phyloP scores from a whole-genome alignment of 2,888 invertebrate species.

The Volucella inflata region DNA sequence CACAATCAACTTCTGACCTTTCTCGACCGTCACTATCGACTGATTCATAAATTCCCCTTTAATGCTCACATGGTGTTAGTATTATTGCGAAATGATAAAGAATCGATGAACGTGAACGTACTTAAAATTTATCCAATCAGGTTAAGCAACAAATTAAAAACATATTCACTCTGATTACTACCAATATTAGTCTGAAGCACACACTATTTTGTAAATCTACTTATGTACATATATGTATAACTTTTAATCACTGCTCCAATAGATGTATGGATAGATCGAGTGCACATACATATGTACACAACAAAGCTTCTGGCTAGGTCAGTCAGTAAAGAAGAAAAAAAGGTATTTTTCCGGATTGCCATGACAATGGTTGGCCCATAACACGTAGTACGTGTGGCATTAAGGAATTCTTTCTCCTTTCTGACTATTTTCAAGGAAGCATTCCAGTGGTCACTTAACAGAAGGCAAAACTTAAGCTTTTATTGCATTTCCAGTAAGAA shows the following conservation, averaged over 20 bases:
- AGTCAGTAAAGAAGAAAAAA: constrained; percentile 41
- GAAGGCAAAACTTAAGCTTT: constrained; percentile 29
- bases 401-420: constrained; percentile 27
- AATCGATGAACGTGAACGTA: constrained; percentile 50
- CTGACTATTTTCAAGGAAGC: constrained; percentile 30
- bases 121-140: constrained; percentile 42
- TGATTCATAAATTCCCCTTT: constrained; percentile 47
- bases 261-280: background rate
- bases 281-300: constrained; percentile 3
- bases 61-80: constrained; percentile 17
- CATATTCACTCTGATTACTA: constrained; percentile 36
- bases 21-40: constrained; percentile 62
- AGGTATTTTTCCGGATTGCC: constrained; percentile 43
- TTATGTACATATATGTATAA: constrained; percentile 11
- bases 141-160: constrained; percentile 39
- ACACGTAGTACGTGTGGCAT: constrained; percentile 44
- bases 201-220: background rate
- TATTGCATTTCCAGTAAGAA: constrained; percentile 18
- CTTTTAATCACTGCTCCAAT: constrained; percentile 1
- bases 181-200: constrained; percentile 17
- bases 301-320: constrained; percentile 25
- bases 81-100: constrained; percentile 24
- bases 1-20: constrained; percentile 60
- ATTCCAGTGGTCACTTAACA: constrained; percentile 42
- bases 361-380: constrained; percentile 62